Evolutionary conservation across 2,797 vertebrate species (phyloP), one percentile per base, ranked within the genome.

Genomic region (Crenuchus spilurus): DNA sequence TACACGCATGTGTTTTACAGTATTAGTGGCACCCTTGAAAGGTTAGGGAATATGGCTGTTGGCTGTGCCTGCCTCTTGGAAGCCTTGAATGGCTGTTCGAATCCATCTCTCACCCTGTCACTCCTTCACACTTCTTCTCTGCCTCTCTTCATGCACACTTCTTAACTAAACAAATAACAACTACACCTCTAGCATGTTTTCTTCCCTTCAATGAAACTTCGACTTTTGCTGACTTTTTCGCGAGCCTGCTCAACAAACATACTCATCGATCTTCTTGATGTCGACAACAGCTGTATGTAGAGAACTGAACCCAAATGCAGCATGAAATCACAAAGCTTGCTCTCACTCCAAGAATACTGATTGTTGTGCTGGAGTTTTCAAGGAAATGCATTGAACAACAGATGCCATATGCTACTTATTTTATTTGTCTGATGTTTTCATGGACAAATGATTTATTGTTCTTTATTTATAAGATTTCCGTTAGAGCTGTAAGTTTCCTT

Each of bases 11-110:
- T 74, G 13, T 65, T 63, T 65, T 28, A 70, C 81, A 76, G 82
- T 69, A 18, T 84, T 74, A 79, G 82, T 82, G 84, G 85, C 85
- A 77, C 83, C 84, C 76, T 79, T 82, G 77, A 82, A 86, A 85
- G 80, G 64, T 86, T 89, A 80, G 73, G 73, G 84, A 85, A 76
- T 79, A 66, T 90, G 22, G 81, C 81, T 87, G 88, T 89, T 92
- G 90, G 93, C 91, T 94, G 90, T 89, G 91, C 90, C 90, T 92
- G 91, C 90, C 90, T 90, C 84, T n/a, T 89, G 88, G 86, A 90
- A 88, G 87, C 87, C 80, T 84, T 89, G 86, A 90, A 85, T 93
- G 91, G 92, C 92, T 88, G 85, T 86, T 82, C 73, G 84, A 86
- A 82, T 76, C 68, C 88, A 91, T 88, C 79, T 78, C 77, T 81